A percentile compares a stretch with the other conserved stretches of the same genome.
phyloP scores from a whole-genome alignment of 2,113 vertebrate species.

The Prinia subflava region DNA sequence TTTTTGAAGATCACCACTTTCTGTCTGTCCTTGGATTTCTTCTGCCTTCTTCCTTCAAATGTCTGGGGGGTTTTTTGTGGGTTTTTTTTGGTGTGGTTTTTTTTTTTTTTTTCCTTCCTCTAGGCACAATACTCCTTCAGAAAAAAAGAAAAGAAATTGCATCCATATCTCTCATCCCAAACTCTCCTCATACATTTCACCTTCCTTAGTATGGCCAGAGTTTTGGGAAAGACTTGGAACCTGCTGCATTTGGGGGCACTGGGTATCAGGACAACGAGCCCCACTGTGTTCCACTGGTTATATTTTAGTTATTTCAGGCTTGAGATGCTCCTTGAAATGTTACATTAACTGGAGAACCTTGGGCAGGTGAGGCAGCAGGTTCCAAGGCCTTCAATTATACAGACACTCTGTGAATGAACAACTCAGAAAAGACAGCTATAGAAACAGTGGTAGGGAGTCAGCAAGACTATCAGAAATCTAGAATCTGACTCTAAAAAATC shows the following conservation, averaged over 20 bases:
- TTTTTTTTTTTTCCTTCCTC: background rate
- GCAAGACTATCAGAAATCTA: background rate
- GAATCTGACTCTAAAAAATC: background rate
- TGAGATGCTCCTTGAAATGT: background rate
- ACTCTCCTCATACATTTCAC: background rate
- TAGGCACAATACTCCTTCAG: background rate
- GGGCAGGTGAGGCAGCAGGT: background rate
- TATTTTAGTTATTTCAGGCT: background rate
- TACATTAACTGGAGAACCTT: background rate
- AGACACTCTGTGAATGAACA: background rate
- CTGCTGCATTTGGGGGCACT: background rate
- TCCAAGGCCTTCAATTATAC: background rate
- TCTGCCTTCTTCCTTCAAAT: background rate
- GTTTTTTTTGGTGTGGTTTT: background rate
- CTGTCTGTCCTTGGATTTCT: background rate
- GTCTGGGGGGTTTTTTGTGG: background rate
- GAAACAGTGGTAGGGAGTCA: background rate
- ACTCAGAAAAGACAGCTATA: background rate
- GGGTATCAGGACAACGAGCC: background rate
- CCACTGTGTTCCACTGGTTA: background rate
- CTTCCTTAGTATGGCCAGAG: background rate
- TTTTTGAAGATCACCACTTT: background rate
- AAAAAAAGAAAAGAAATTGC: background rate
- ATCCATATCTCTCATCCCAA: background rate
- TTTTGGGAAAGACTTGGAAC: background rate